These are phyloP conservation scores for Diaprepes abbreviatus DNA, from an alignment of 2,888 invertebrate species.

Conservation along the genomic window DNA sequence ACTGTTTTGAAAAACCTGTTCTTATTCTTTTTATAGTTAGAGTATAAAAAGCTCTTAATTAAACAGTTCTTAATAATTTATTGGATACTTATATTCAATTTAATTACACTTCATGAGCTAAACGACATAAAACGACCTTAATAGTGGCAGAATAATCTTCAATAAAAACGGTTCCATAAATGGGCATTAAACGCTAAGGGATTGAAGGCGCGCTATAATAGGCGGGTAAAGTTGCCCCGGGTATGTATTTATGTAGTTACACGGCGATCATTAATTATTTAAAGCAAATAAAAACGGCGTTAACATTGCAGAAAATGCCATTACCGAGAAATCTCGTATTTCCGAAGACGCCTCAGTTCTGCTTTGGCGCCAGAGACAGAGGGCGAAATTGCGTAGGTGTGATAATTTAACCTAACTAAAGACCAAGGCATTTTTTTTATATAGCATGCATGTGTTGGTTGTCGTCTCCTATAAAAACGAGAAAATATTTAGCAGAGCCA, in stretches of 20 bases:
- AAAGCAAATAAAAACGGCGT: slow-evolving; percentile 33
- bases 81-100: background rate
- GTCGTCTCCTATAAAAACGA: no score
- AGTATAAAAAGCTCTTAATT: no score
- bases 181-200: slow-evolving; percentile 26
- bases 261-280: slow-evolving; percentile 37
- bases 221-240: slow-evolving; percentile 21
- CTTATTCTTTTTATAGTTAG: no score
- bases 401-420: no score
- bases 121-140: background rate
- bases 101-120: slow-evolving; percentile 1
- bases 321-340: slow-evolving; percentile 17
- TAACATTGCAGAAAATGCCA: slow-evolving; percentile 24
- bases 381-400: slow-evolving; percentile 1
- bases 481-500: no score
- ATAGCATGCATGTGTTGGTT: no score
- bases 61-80: background rate
- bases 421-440: no score
- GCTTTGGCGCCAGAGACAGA: slow-evolving; percentile 10
- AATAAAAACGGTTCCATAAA: slow-evolving; percentile 24
- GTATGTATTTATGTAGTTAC: slow-evolving; percentile 39
- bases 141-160: slow-evolving; percentile 14
- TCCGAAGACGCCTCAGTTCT: slow-evolving; percentile 13
- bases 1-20: no score
- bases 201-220: slow-evolving; percentile 16